Base-by-base conservation (phyloP, 1,140 invertebrate genomes). In the Ganaspis sp. region DNA sequence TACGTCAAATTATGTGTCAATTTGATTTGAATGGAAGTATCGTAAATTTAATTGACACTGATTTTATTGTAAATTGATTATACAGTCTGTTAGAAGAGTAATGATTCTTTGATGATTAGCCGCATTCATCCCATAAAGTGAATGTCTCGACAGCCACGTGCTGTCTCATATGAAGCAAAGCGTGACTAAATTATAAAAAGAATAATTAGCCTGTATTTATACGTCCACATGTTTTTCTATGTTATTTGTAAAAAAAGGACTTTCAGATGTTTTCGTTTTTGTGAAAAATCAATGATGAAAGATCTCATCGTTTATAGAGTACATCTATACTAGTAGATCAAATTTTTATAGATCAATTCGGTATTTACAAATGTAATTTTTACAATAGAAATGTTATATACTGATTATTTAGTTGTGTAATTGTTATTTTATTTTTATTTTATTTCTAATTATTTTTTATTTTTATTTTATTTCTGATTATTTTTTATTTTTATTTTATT, bases 101-200 rank as follows among this genome's bases (percentile, higher is more conserved):
- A 49, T 34, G 29, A 34, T 49, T 49, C 42, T 49, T 49, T 49
- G 17, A 49, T 49, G 15, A 49, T 49, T 49, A 49, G 45, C n/a
- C 17, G 45, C 45, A 49, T 49, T 49, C 45, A 49, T 17, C 45
- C 45, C n/a, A 49, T 49, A 49, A 49, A 49, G 17, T 49, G 45
- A 49, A 8, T 49, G 45, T 49, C 45, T 49, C 45, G 45, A 49
- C 17, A 4, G 45, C 45, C 45, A 49, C 45, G 45, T 49, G 45
- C 45, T 49, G 45, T 49, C 45, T 49, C 45, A 49, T n/a, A 17
- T 49, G 45, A 49, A 15, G 45, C 45, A 49, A 49, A 49, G 45
- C 45, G 45, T 49, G 45, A 49, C n/a, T 15, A 49, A 49, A 49
- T 49, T 49, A 49, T n/a, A 49, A 49, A 49, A 49, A 49, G 45